A percentile compares a stretch with the other conserved stretches of the same genome.
Evolutionary conservation across 2,113 vertebrate genomes (phyloP).

Genomic region (Toxotes chatareus): DNA sequence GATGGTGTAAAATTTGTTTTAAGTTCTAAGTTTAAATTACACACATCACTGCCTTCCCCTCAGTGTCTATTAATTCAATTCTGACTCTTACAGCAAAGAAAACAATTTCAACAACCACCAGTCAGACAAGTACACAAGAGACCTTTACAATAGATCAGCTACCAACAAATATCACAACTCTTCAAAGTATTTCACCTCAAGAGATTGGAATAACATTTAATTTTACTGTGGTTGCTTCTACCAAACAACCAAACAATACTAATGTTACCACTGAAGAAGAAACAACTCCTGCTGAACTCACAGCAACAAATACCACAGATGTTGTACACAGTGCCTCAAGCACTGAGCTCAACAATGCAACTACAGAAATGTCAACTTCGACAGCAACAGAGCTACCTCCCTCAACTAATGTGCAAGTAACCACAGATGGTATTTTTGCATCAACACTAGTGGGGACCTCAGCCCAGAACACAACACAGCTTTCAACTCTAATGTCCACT

Average conservation of each 20-base stretch:
- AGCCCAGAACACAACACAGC: slow-evolving; percentile 13
- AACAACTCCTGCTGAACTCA: slow-evolving; percentile 1
- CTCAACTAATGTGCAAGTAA: slow-evolving; percentile 9
- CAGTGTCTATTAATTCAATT: background rate
- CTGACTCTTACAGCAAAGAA: slow-evolving; percentile 45
- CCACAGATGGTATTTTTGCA: slow-evolving; percentile 11
- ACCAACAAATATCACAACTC: slow-evolving; percentile 5
- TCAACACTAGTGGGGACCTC: background rate
- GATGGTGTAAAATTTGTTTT: background rate
- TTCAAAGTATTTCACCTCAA: background rate
- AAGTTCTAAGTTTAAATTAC: background rate
- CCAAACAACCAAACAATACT: background rate
- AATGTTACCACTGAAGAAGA: background rate
- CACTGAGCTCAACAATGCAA: slow-evolving; percentile 10
- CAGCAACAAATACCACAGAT: slow-evolving; percentile 23
- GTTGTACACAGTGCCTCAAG: background rate
- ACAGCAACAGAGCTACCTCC: slow-evolving; percentile 3
- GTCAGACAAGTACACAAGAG: slow-evolving; percentile 20
- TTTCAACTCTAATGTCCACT: background rate
- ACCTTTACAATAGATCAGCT: background rate
- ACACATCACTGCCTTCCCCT: background rate
- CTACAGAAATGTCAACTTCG: slow-evolving; percentile 11
- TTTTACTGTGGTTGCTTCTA: slow-evolving; percentile 16
- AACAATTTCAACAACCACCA: slow-evolving; percentile 24
- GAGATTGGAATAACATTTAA: background rate